Percentiles rank a stretch among this genome's conserved stretches.
These are phyloP conservation scores for Pterobdella sp. DNA, from an alignment of 2,888 invertebrate genomes.

Conservation along the genomic window DNA sequence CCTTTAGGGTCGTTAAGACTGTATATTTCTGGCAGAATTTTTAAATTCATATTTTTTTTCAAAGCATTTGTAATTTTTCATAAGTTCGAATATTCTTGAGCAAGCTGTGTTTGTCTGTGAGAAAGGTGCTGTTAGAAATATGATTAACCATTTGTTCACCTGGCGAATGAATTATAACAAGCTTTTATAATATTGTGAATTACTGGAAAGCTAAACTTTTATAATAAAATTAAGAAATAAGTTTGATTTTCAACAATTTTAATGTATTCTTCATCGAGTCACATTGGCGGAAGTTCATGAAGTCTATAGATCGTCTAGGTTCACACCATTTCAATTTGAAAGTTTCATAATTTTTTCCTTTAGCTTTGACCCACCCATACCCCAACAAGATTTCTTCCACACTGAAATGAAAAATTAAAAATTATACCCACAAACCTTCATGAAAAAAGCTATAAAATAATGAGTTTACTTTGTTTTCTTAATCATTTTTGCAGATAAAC, in stretches of 20 bases:
- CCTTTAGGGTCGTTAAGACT: slow-evolving; percentile 48
- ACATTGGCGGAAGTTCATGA: slow-evolving; percentile 48
- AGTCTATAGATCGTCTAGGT: slow-evolving; percentile 48
- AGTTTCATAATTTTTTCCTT: slow-evolving; percentile 46
- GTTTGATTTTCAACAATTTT: neutral
- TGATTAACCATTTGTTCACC: slow-evolving; percentile 51
- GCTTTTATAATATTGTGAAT: neutral
- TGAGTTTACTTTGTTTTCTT: no score
- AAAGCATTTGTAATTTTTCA: slow-evolving; percentile 42
- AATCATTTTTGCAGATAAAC: neutral
- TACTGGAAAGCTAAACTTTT: neutral
- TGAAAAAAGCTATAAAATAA: no score
- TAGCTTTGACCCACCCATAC: slow-evolving; percentile 48
- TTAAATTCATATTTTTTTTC: slow-evolving; percentile 44
- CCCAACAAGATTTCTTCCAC: slow-evolving; percentile 45
- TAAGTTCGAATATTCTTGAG: slow-evolving; percentile 49
- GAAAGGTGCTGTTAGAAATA: slow-evolving; percentile 49
- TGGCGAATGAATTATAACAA: slow-evolving; percentile 30
- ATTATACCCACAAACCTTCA: no score
- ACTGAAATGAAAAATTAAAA: slow-evolving; percentile 41
- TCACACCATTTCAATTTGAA: slow-evolving; percentile 50
- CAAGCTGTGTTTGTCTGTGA: slow-evolving; percentile 51
- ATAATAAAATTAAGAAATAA: neutral
- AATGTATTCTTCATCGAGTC: neutral
- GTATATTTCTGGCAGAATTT: slow-evolving; percentile 50